These are phyloP conservation scores for Erythrolamprus reginae DNA, from an alignment of 2,113 vertebrate genomes.

Conservation along the genomic window DNA sequence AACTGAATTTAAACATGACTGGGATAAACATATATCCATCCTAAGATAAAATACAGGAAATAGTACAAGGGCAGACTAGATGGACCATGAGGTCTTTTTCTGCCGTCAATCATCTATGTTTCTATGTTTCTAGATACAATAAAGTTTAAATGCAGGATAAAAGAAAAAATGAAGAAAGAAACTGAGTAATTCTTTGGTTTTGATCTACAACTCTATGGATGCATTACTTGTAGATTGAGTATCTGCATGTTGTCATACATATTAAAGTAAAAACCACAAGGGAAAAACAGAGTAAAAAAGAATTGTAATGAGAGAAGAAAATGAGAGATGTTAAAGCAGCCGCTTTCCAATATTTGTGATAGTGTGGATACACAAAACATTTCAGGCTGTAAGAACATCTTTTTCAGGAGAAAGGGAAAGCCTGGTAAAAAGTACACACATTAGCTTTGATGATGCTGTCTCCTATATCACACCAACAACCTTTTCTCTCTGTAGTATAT, in stretches of 20 bases:
- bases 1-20: too few species aligned
- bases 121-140: too few species aligned
- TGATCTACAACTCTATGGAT: not conserved
- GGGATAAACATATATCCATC: too few species aligned
- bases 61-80: too few species aligned
- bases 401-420: not conserved
- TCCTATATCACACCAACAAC: too few species aligned
- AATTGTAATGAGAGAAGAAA: not conserved
- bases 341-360: not conserved
- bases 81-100: too few species aligned
- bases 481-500: not conserved
- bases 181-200: not conserved
- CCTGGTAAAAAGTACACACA: not conserved
- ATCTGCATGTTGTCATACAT: not conserved
- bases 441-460: not conserved
- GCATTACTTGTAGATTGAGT: not conserved
- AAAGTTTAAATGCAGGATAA: not conserved
- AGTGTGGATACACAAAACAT: not conserved
- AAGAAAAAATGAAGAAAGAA: not conserved
- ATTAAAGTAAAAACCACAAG: not conserved
- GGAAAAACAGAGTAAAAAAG: not conserved
- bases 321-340: not conserved
- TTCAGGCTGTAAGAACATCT: not conserved
- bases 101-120: too few species aligned
- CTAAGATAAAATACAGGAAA: too few species aligned